Evolutionary conservation across 2,888 invertebrate species (phyloP).

Genomic region (Pristionchus arcanus): DNA sequence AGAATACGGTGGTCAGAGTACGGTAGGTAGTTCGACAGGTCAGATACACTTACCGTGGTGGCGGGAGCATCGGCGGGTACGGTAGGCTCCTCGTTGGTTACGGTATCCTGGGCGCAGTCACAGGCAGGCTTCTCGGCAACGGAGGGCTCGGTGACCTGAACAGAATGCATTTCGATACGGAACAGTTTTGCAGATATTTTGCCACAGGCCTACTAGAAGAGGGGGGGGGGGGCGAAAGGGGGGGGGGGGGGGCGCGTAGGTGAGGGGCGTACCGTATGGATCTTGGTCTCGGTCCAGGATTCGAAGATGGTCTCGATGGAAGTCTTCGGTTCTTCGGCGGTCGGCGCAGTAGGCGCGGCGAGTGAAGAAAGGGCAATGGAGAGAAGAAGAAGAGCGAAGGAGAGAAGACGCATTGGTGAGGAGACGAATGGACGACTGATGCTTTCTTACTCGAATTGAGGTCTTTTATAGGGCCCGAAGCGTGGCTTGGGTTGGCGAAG

Average conservation of each 20-base stretch:
- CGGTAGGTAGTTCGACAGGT: conserved; percentile 1
- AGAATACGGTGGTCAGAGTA: not conserved
- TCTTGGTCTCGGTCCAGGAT: not conserved
- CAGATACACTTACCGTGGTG: not conserved
- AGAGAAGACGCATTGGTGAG: not conserved
- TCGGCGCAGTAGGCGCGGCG: not conserved
- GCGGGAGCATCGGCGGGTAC: not conserved
- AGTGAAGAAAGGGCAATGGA: not conserved
- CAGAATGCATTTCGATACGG: not conserved
- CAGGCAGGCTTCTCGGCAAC: not conserved
- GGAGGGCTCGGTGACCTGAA: not conserved
- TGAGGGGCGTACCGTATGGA: not conserved
- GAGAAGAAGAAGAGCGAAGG: not conserved
- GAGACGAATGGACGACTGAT: not conserved
- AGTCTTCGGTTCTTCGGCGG: not conserved
- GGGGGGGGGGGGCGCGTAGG: too few relatives aligned
- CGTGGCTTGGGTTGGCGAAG: not conserved
- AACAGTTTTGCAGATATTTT: too few relatives aligned
- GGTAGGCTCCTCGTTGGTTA: not conserved
- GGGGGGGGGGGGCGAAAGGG: too few relatives aligned
- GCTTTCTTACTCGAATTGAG: not conserved
- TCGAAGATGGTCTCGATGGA: not conserved
- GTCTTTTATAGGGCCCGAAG: not conserved
- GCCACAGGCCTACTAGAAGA: too few relatives aligned
- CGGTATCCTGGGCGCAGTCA: not conserved